Evolutionary conservation across 2,113 vertebrate genomes (phyloP), one percentile per base, ranked within the genome.

Genomic region (Neoarius graeffei): DNA sequence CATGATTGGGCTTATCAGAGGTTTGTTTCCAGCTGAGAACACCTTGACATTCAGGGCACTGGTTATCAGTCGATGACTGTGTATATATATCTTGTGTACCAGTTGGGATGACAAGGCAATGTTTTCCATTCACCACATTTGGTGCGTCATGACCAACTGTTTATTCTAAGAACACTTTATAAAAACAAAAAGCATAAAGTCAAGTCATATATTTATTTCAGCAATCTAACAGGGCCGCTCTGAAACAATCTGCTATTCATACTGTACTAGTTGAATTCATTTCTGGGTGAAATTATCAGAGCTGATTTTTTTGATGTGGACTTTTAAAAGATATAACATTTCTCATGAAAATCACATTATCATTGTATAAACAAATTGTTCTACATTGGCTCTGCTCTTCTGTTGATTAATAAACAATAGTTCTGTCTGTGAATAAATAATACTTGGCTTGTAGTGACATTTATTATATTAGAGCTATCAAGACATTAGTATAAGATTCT

Each of bases 31-130:
- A 23, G 82, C 67, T 60, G 42, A 87, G 91, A 93, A 93, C 93
- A 94, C 93, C 93, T 94, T 93, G 93, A 94, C 94, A 92, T 93
- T 93, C 74, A 89, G 19, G 76, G 86, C 88, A 10, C 62, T 89
- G 88, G 93, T 94, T 94, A 94, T 92, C 92, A 91, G 93, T 85
- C 86, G 2, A 67, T 84, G 88, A 86, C 86, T 91, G 92, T 92
- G 91, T 92, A 93, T 93, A 93, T 89, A 91, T 83, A 84, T 56
- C 57, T 57, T 66, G 17, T 81, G 79, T 86, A 30, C 59, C 60
- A 67, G 69, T 89, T 89, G 3, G 27, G 82, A 57, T 62, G 60
- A 48, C 27, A 23, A 54, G 54, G 20, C 79, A 67, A 56, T 50
- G 84, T 84, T 88, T 88, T 91, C 86, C 81, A 89, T 81, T 77